Conservation (phyloP, 2,888 invertebrate species). For the Himalopsyche anomala region DNA sequence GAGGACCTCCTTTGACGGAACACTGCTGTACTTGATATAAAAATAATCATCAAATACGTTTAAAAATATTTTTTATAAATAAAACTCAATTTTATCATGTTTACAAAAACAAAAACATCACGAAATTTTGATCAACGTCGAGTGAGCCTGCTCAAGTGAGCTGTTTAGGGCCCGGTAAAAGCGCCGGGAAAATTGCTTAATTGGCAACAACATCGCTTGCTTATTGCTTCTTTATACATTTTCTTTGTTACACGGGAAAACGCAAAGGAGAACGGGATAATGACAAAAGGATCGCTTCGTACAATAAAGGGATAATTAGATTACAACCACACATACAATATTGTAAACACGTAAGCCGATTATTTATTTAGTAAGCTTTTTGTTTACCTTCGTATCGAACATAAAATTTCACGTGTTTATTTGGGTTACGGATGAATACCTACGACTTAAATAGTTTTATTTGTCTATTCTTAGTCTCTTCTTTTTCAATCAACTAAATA, state of each 20-base stretch:
- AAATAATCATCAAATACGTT: too few relatives aligned
- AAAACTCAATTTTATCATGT: not conserved
- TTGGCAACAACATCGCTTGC: constrained; percentile 27
- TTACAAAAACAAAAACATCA: not conserved
- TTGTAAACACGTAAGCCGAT: constrained; percentile 28
- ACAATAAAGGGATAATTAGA: constrained; percentile 22
- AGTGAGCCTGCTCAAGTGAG: not conserved
- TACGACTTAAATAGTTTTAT: too few relatives aligned
- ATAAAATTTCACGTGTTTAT: too few relatives aligned
- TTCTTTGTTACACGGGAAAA: not conserved
- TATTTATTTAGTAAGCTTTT: constrained; percentile 11
- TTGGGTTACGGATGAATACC: too few relatives aligned
- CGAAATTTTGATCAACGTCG: constrained; percentile 16
- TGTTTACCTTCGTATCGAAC: not conserved
- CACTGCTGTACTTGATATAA: too few relatives aligned
- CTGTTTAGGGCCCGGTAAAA: not conserved
- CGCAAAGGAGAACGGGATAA: constrained; percentile 8
- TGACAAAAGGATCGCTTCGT: constrained; percentile 19
- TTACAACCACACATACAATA: not conserved
- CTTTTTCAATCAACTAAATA: too few relatives aligned
- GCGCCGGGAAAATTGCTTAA: constrained; percentile 11
- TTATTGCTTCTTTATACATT: constrained; percentile 39
- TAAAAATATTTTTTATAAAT: not conserved
- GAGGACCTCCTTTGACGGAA: too few relatives aligned
- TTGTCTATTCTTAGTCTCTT: too few relatives aligned